These are phyloP conservation scores for Mugil cephalus DNA, from an alignment of 2,113 vertebrate genomes.

Conservation along the genomic window DNA sequence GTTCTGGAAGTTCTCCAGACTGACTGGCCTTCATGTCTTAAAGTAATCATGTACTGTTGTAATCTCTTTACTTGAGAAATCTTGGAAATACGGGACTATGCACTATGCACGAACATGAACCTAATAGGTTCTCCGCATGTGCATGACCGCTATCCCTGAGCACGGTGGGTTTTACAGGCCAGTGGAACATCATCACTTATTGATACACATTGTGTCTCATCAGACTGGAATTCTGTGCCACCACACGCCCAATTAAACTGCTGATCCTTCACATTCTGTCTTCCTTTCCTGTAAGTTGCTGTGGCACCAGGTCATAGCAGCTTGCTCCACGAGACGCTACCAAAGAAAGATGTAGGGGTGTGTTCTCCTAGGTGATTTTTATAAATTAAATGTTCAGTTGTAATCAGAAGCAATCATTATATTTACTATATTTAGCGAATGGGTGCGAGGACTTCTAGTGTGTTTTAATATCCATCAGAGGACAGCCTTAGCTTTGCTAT, in stretches of 20 bases:
- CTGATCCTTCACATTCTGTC: slow-evolving; percentile 31
- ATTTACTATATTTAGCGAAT: slow-evolving; percentile 9
- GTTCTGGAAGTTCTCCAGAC: too few relatives aligned
- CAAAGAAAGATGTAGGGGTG: background rate
- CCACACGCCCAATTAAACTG: slow-evolving; percentile 70
- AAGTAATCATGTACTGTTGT: too few relatives aligned
- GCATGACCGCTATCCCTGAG: slow-evolving; percentile 41
- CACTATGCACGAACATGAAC: slow-evolving; percentile 9
- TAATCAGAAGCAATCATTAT: slow-evolving; percentile 4
- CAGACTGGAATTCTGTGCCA: slow-evolving; percentile 60
- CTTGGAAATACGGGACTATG: too few relatives aligned
- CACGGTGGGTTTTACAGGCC: slow-evolving; percentile 61
- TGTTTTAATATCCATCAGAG: too few relatives aligned
- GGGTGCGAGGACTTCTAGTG: background rate
- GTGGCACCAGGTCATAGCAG: slow-evolving; percentile 50
- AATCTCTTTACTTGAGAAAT: too few relatives aligned
- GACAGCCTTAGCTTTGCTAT: background rate
- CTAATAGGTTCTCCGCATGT: slow-evolving; percentile 17
- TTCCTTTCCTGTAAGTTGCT: slow-evolving; percentile 32
- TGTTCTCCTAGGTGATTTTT: background rate
- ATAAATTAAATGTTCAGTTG: background rate
- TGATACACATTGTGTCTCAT: slow-evolving; percentile 67
- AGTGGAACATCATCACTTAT: slow-evolving; percentile 65
- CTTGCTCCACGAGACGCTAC: background rate
- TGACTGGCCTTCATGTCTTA: too few relatives aligned